Base-by-base conservation (phyloP, 1,140 invertebrate species). In the Goniozus legneri region DNA sequence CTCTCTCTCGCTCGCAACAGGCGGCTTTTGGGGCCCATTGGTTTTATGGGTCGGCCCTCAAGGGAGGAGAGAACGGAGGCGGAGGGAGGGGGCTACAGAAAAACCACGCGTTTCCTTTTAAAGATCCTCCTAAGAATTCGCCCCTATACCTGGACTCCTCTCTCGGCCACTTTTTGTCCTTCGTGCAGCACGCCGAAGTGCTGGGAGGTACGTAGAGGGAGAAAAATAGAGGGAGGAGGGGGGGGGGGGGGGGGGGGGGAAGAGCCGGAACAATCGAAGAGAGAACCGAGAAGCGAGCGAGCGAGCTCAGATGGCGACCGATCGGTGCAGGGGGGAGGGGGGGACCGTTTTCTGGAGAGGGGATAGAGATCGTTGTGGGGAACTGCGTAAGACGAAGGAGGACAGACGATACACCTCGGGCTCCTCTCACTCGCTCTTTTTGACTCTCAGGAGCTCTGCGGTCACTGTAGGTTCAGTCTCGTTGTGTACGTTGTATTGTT, bases 391-490 rank as follows among this genome's bases (percentile, higher is more conserved):
- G 33, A 46, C 24, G 8, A 45, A 36, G 39, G 38, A 42, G 47
- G 47, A 56, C 22, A 37, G 52, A 54, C 58, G 42, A 52, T 47
- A 39, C 44, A 27, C 10, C 10, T 10, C 44, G 6, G 15, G 40
- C 33, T 41, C 50, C 56, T 40, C 18, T 54, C 44, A 10, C 15
- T 30, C 24, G 15, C 37, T 44, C 52, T 58, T 44, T 13, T 18
- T 18, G 45, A 14, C 42, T 33, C 42, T 20, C 31, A 10, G 31
- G 10, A 20, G 48, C 47, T 54, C 45, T 48, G 49, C 46, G 53
- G 56, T 60, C 57, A 50, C 58, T 58, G 58, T 56, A 47, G 56
- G 55, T 58, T 56, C 58, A 63, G 60, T 63, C 56, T 61, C 44
- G 50, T 40, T 49, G 53, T 54, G 53, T 54, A 48, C 58, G 56